Percentiles rank a stretch among this genome's conserved stretches.
Conservation (phyloP, 1,140 invertebrate species). For the Ceratina calcarata region DNA sequence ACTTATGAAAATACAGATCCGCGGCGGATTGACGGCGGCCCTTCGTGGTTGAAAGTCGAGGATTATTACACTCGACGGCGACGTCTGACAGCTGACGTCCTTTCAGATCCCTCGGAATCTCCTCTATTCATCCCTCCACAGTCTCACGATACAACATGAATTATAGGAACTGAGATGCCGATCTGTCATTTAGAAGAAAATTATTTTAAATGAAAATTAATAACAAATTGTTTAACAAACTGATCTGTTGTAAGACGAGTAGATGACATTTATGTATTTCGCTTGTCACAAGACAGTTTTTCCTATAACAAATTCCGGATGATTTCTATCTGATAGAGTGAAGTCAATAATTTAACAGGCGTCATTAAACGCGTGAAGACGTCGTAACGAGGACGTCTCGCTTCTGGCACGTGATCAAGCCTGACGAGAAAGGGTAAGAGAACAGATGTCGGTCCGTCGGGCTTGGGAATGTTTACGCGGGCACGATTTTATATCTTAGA, state of each 20-base stretch:
- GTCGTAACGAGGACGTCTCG: neutral
- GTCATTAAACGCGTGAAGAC: constrained; percentile 2
- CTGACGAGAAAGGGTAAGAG: constrained; percentile 38
- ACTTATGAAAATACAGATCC: constrained; percentile 65
- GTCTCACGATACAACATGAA: neutral
- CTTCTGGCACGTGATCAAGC: constrained; percentile 58
- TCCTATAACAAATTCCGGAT: neutral
- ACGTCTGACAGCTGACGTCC: constrained; percentile 58
- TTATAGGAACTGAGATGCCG: neutral
- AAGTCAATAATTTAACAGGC: too few relatives aligned
- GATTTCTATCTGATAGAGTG: too few relatives aligned
- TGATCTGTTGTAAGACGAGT: neutral
- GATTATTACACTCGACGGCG: constrained; percentile 66
- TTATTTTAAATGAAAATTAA: too few relatives aligned
- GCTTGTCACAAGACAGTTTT: constrained; percentile 29
- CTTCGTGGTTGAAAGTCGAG: constrained; percentile 52
- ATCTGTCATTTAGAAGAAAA: neutral
- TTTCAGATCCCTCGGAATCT: constrained; percentile 43
- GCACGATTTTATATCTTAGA: constrained; percentile 59
- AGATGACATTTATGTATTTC: constrained; percentile 8
- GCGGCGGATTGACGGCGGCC: constrained; percentile 55
- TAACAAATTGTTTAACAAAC: too few relatives aligned
- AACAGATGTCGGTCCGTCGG: constrained; percentile 57
- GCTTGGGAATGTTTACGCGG: constrained; percentile 66
- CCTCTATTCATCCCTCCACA: constrained; percentile 10